These are phyloP conservation scores for Odontesthes bonariensis DNA, from an alignment of 2,113 vertebrate species.

Conservation along the genomic window DNA sequence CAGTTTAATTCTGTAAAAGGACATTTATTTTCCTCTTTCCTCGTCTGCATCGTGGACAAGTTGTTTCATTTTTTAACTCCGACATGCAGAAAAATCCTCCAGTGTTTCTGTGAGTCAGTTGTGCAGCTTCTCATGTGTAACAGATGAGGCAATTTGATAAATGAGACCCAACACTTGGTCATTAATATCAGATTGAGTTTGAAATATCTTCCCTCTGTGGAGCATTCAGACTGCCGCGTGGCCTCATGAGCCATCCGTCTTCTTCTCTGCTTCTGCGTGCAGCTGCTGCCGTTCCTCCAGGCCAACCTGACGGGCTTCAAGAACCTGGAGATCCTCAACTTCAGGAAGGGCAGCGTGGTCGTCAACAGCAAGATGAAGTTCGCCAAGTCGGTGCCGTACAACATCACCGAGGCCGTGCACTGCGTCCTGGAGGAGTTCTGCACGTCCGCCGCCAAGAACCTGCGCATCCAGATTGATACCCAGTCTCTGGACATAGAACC, in stretches of 20 bases:
- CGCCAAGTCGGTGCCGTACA: slow-evolving; percentile 88
- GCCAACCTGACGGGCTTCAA: slow-evolving; percentile 94
- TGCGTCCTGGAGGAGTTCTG: slow-evolving; percentile 90
- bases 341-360: slow-evolving; percentile 92
- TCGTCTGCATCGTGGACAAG: too few species aligned
- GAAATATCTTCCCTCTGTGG: slow-evolving; percentile 4
- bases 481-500: slow-evolving; percentile 86
- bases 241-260: not conserved
- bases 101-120: not conserved
- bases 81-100: too few species aligned
- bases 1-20: too few species aligned
- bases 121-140: slow-evolving; percentile 21
- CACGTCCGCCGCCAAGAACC: slow-evolving; percentile 76
- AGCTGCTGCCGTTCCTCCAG: slow-evolving; percentile 91
- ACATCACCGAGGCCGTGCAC: slow-evolving; percentile 89
- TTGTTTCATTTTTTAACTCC: too few species aligned
- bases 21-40: too few species aligned
- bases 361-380: slow-evolving; percentile 92
- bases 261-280: slow-evolving; percentile 50
- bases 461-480: slow-evolving; percentile 91
- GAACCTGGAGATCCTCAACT: slow-evolving; percentile 93
- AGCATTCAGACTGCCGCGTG: not conserved
- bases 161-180: slow-evolving; percentile 15
- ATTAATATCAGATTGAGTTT: slow-evolving; percentile 36
- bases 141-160: slow-evolving; percentile 23